phyloP scores from a whole-genome alignment of 2,888 invertebrate genomes.

The Ichneumon xanthorius region DNA sequence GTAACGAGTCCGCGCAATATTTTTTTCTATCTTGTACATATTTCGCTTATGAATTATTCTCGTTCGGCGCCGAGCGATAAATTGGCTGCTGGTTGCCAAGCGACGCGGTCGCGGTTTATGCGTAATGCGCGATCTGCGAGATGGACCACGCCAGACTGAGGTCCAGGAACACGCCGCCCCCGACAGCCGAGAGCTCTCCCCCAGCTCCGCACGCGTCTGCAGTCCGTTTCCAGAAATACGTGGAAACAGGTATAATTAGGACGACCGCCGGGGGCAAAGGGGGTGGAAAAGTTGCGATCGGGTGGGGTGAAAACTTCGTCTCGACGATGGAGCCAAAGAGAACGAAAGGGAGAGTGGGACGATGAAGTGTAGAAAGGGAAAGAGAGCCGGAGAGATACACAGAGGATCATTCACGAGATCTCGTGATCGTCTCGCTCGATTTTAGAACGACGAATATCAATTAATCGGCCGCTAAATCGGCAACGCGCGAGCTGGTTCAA shows the following conservation, averaged over 20 bases:
- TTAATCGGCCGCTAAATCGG: background rate
- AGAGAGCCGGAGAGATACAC: slow-evolving; percentile 24
- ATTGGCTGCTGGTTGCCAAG: slow-evolving; percentile 14
- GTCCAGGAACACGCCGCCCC: slow-evolving; percentile 75
- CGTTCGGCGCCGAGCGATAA: background rate
- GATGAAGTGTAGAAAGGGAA: background rate
- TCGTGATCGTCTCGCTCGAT: background rate
- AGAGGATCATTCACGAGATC: slow-evolving; percentile 57
- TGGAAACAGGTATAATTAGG: slow-evolving; percentile 83
- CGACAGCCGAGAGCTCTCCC: slow-evolving; percentile 65
- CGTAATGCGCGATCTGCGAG: slow-evolving; percentile 66
- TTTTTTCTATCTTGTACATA: background rate
- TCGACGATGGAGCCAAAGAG: slow-evolving; percentile 38
- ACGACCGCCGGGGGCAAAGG: slow-evolving; percentile 75
- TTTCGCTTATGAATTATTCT: background rate
- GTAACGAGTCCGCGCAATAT: background rate
- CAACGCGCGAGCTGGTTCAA: too few relatives aligned
- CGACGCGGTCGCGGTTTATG: slow-evolving; percentile 42
- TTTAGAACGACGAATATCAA: background rate
- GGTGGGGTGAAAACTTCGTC: slow-evolving; percentile 28
- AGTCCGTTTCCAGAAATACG: slow-evolving; percentile 85
- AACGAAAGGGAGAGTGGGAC: slow-evolving; percentile 12
- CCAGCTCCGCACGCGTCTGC: slow-evolving; percentile 74
- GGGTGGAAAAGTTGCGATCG: slow-evolving; percentile 49
- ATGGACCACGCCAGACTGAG: slow-evolving; percentile 82